phyloP scores from a whole-genome alignment of 2,797 vertebrate genomes.

The Bradypodion pumilum region DNA sequence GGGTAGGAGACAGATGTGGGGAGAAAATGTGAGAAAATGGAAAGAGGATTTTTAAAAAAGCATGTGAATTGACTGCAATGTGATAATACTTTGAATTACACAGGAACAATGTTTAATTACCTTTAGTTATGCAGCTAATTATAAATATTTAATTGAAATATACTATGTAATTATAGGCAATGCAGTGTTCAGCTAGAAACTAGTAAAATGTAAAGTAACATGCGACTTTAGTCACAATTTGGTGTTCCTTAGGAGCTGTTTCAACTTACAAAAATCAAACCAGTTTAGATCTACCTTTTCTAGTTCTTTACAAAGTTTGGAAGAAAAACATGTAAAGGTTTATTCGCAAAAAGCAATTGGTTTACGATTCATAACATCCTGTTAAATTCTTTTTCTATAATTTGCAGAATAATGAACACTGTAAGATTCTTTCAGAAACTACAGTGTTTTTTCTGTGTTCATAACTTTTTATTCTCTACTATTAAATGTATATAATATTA shows the following conservation, averaged over 20 bases:
- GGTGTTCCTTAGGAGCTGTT: neutral
- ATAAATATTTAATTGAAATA: slow-evolving; percentile 14
- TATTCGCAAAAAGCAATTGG: slow-evolving; percentile 17
- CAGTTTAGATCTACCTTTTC: neutral
- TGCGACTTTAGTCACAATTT: neutral
- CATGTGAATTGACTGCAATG: neutral
- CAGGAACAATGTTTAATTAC: slow-evolving; percentile 1
- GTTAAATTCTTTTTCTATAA: slow-evolving; percentile 20
- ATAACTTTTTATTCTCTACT: neutral
- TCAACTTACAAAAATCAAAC: neutral
- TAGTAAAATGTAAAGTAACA: neutral
- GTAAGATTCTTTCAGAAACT: neutral
- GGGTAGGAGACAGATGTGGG: neutral
- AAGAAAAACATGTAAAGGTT: neutral
- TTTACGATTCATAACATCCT: neutral
- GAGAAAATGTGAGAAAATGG: slow-evolving; percentile 14
- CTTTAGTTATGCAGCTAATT: slow-evolving; percentile 21
- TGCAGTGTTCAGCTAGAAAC: slow-evolving; percentile 26
- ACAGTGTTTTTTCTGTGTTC: neutral
- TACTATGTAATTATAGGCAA: neutral
- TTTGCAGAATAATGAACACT: neutral
- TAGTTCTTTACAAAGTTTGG: neutral
- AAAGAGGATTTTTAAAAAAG: neutral
- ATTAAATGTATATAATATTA: neutral
- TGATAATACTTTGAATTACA: slow-evolving; percentile 24